phyloP scores from a whole-genome alignment of 2,888 invertebrate species.

The Eupithecia centaureata region DNA sequence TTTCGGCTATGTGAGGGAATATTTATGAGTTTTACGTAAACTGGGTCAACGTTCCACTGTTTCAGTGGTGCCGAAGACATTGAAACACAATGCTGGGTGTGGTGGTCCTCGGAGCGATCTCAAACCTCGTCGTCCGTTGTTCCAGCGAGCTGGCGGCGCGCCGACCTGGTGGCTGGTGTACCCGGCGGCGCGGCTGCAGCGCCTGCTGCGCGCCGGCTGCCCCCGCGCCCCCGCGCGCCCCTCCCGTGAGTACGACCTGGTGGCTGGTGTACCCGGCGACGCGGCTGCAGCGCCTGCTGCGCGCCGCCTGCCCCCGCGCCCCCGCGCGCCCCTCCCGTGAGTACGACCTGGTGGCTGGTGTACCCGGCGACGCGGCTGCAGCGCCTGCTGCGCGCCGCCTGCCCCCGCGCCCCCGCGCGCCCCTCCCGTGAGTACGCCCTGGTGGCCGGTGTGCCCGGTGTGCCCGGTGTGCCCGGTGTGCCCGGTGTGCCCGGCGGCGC shows the following conservation, averaged over 20 bases:
- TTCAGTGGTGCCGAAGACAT: background rate
- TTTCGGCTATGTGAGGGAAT: background rate
- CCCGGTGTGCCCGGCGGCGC: conserved; percentile 44
- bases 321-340: background rate
- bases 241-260: conserved; percentile 43
- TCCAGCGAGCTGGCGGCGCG: conserved; percentile 55
- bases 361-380: conserved; percentile 66
- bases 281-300: conserved; percentile 61
- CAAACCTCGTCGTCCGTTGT: conserved; percentile 6
- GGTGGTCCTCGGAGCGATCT: background rate
- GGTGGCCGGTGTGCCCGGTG: conserved; percentile 67
- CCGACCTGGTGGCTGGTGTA: conserved; percentile 64
- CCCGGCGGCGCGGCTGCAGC: conserved; percentile 62
- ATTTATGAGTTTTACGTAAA: no score
- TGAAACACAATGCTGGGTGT: no score
- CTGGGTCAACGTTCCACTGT: background rate
- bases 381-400: conserved; percentile 56
- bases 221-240: background rate
- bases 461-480: conserved; percentile 61
- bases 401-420: conserved; percentile 23
- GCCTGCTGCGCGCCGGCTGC: conserved; percentile 57
- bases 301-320: conserved; percentile 46
- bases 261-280: conserved; percentile 67
- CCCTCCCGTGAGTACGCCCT: conserved; percentile 39
- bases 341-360: conserved; percentile 61